A percentile compares a stretch with the other conserved stretches of the same genome.
These are phyloP conservation scores for Amblyraja radiata DNA, from an alignment of 2,797 vertebrate species.

Conservation along the genomic window DNA sequence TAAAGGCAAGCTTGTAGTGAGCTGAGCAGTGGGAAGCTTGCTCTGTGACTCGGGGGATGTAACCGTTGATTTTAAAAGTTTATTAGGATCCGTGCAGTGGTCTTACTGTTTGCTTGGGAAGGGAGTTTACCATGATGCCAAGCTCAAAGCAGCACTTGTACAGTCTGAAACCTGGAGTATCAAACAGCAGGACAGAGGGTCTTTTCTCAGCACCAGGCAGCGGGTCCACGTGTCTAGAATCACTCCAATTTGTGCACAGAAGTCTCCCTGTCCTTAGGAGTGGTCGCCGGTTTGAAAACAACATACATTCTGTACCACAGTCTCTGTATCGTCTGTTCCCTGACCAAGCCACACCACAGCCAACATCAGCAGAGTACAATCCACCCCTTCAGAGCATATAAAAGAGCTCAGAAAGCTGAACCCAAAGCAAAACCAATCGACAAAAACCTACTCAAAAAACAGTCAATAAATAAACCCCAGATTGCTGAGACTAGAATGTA, in stretches of 20 bases:
- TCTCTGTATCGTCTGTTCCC: slow-evolving; percentile 27
- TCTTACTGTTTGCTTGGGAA: neutral
- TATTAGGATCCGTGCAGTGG: neutral
- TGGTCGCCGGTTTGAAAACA: slow-evolving; percentile 22
- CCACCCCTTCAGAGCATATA: slow-evolving; percentile 36
- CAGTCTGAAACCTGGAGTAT: neutral
- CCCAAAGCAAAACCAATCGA: neutral
- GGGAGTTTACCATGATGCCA: neutral
- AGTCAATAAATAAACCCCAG: slow-evolving; percentile 3
- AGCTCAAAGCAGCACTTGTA: slow-evolving; percentile 20
- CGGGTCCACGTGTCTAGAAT: slow-evolving; percentile 26
- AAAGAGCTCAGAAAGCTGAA: slow-evolving; percentile 33
- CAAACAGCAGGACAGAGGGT: slow-evolving; percentile 42
- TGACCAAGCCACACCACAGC: neutral
- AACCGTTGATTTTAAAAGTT: neutral
- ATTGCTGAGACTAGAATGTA: neutral
- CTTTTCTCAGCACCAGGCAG: slow-evolving; percentile 43
- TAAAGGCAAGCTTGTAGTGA: neutral
- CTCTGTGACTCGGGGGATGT: neutral
- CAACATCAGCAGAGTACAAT: slow-evolving; percentile 31
- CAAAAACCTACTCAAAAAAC: neutral
- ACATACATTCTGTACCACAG: slow-evolving; percentile 26
- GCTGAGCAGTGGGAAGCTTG: neutral
- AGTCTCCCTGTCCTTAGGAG: slow-evolving; percentile 38
- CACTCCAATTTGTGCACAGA: slow-evolving; percentile 41